Evolutionary conservation across 1,140 invertebrate genomes (phyloP), one percentile per base, ranked within the genome.

Genomic region (Prorops nasuta): DNA sequence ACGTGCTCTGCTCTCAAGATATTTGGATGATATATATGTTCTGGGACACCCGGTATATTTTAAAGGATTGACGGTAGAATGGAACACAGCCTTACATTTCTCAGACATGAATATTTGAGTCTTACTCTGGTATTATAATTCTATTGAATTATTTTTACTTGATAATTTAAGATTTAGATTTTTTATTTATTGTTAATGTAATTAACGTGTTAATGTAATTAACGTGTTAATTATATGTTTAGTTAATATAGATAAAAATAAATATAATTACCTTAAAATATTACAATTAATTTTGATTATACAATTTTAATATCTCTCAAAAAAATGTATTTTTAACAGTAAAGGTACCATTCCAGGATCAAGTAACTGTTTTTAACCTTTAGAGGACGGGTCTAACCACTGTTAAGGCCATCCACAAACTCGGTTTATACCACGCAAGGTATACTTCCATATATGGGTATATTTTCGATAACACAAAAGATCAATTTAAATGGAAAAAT

Each of bases 31-130:
- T n/a, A 35, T n/a, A 36, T 32, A 48, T 37, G 41, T 10, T 39
- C 3, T 10, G n/a, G 50, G 24, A 21, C 15, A 50, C 24, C 35
- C 22, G 39, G 24, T 28, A 1, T 47, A 15, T 16, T 46, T 35
- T 1, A 44, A 1, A 41, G 20, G 10, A 20, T 38, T 6, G 31
- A 42, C 44, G 14, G 35, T 34, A 22, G 19, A 35, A n/a, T n/a
- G n/a, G n/a, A n/a, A n/a, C 21, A 19, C 22, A 44, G 14, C 12
- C 38, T 22, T 35, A 20, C 20, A 31, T 44, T 34, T 18, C 10
- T 49, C 0, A 19, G 32, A 20, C n/a, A 32, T 28, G 32, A 40
- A 44, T 28, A 46, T 32, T 24, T 31, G 49, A 47, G 34, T 42
- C 31, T 54, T 49, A 18, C 15, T 45, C 39, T 32, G 38, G 18